Conservation (phyloP, 2,888 invertebrate genomes). For the Rugalucina vietnamica region DNA sequence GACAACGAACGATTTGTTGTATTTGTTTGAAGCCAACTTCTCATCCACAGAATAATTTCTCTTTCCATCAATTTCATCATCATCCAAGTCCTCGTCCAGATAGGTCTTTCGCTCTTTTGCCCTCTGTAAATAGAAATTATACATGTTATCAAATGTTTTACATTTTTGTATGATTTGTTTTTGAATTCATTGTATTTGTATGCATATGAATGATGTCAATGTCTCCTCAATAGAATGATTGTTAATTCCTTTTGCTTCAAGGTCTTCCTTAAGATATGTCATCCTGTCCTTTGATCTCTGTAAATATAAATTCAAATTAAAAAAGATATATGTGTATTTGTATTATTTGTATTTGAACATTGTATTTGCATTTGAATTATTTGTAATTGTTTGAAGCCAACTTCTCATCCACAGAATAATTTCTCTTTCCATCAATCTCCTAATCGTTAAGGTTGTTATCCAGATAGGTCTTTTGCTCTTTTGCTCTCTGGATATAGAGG, state of each 20-base stretch:
- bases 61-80: slow-evolving; percentile 93
- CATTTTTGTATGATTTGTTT: too few relatives aligned
- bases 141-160: too few relatives aligned
- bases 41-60: slow-evolving; percentile 96
- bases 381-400: slow-evolving; percentile 91
- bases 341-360: too few relatives aligned
- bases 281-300: too few relatives aligned
- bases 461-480: slow-evolving; percentile 95
- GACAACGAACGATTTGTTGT: slow-evolving; percentile 89
- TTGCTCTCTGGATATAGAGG: slow-evolving; percentile 89
- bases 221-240: too few relatives aligned
- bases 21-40: slow-evolving; percentile 92
- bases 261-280: too few relatives aligned
- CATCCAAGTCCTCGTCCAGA: slow-evolving; percentile 94
- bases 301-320: too few relatives aligned
- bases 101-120: slow-evolving; percentile 96
- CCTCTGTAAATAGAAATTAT: slow-evolving; percentile 83
- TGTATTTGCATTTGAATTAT: too few relatives aligned
- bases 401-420: slow-evolving; percentile 96
- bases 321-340: too few relatives aligned
- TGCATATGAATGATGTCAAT: too few relatives aligned
- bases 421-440: slow-evolving; percentile 92
- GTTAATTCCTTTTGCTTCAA: too few relatives aligned
- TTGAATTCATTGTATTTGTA: too few relatives aligned
- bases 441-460: slow-evolving; percentile 95